A percentile compares a stretch with the other conserved stretches of the same genome.
Conservation (phyloP, 2,113 vertebrate species). For the Gallinago undulata region DNA sequence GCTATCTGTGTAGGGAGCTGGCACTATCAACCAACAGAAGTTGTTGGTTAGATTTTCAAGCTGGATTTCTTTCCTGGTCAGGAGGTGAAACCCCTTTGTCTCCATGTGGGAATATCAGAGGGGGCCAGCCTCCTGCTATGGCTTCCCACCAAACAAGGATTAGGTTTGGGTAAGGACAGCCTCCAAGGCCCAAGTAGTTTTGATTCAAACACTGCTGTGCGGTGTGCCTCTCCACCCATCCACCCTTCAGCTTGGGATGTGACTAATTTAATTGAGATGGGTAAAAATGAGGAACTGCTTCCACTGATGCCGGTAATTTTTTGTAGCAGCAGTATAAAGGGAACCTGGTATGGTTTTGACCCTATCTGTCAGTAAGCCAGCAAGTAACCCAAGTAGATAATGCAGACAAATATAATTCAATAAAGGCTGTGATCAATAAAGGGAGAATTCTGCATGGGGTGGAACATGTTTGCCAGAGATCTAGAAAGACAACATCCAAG, state of each 20-base stretch:
- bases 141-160: not conserved
- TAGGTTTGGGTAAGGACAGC: not conserved
- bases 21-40: not conserved
- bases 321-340: not conserved
- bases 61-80: not conserved
- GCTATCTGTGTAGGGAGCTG: not conserved
- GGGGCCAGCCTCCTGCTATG: not conserved
- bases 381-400: not conserved
- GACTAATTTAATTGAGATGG: not conserved
- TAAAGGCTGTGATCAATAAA: constrained; percentile 13
- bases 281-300: not conserved
- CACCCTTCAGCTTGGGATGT: not conserved
- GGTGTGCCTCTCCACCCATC: not conserved
- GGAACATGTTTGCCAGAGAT: not conserved
- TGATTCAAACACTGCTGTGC: not conserved
- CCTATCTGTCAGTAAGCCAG: not conserved
- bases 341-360: not conserved
- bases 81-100: not conserved
- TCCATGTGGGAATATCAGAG: not conserved
- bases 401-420: constrained; percentile 15
- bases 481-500: not conserved
- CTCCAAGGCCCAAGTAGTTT: not conserved
- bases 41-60: not conserved
- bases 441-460: not conserved
- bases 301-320: not conserved